Evolutionary conservation across 2,113 vertebrate species (phyloP), one percentile per base, ranked within the genome.

Genomic region (Nycticryphes semicollaris): DNA sequence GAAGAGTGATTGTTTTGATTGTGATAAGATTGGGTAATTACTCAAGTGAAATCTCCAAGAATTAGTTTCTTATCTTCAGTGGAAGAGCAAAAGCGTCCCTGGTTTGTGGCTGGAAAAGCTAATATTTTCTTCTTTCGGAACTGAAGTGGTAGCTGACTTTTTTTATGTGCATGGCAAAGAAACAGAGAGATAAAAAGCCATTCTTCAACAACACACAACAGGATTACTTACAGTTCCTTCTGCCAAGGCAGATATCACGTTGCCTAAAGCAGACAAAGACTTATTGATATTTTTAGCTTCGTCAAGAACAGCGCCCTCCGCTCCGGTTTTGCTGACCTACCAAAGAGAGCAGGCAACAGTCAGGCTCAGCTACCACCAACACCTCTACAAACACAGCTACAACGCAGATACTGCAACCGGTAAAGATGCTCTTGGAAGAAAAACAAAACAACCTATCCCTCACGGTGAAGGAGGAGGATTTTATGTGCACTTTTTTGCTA

Each of bases 271-370:
- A 64, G 99, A 99, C 92, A 99, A 97, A 98, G 99, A 99, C 90
- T 99, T 99, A 98, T 99, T 99, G 98, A 99, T 99, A 97, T 99
- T 99, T 98, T 99, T 99, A 81, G 99, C 99, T 98, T 99, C 99
- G 19, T 99, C 99, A 23, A 99, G 98, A 62, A 99, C 99, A 7
- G 99, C 96, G 16, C 99, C 99, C 97, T 99, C 99, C 4, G 99
- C 99, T 96, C 99, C 99, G 2, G 99, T 99, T 98, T 99, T 99
- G 98, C 99, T 99, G 97, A 99, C 99, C 99, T 99, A 94, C 72
- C 88, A 94, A 92, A 74, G 75, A 97, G 60, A 92, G 93, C 53
- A 84, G 84, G 90, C 37, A 60, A 30, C 64, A 84, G 76, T 97
- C 77, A 96, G 92, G 73, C 57, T 22, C 37, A 63, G 63, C 60